Conservation (phyloP, 2,888 invertebrate genomes). For the Rhyacophila evoluta region DNA sequence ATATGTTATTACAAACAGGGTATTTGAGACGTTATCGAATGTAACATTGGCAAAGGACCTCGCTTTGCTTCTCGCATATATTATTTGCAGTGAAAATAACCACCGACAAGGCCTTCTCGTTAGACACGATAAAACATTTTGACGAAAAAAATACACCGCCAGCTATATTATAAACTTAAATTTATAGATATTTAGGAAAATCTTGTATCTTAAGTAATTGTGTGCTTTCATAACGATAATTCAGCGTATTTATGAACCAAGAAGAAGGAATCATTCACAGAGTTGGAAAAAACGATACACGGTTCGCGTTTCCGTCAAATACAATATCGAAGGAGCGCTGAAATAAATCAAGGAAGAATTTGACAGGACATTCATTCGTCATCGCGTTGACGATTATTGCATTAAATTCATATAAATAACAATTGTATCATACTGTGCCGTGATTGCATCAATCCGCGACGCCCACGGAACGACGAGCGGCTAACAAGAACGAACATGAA, state of each 20-base stretch:
- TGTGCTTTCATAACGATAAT: no score
- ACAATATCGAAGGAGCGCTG: background rate
- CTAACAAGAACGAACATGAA: background rate
- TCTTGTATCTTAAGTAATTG: no score
- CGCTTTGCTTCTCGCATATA: no score
- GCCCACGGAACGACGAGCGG: background rate
- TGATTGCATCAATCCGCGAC: background rate
- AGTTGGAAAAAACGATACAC: no score
- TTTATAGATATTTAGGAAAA: no score
- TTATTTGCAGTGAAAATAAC: background rate
- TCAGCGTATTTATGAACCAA: no score
- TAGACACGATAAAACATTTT: background rate
- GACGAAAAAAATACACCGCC: background rate
- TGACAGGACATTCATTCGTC: background rate
- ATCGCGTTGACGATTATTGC: background rate
- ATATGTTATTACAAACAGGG: no score
- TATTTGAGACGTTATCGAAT: no score
- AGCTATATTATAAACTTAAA: no score
- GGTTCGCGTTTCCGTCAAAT: background rate
- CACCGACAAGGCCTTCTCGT: background rate
- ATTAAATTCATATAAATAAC: constrained; percentile 22
- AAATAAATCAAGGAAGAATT: background rate
- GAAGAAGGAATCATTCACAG: no score
- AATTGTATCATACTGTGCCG: background rate
- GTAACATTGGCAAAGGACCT: no score